Conservation (phyloP, 1,140 invertebrate genomes). For the Cotesia vestalis region DNA sequence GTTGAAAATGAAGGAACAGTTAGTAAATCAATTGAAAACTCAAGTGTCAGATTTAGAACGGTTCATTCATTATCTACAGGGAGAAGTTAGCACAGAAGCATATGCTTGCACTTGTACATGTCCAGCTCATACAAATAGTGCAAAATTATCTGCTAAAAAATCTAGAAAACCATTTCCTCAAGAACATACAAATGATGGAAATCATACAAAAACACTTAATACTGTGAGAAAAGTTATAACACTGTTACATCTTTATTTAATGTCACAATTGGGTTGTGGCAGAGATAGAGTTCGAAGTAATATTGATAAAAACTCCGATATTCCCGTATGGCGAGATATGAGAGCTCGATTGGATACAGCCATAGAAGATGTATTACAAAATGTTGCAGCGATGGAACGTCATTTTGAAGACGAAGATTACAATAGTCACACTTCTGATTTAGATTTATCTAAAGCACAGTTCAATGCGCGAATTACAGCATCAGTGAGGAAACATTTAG, state of each 20-base stretch:
- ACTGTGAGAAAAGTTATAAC: constrained; percentile 86
- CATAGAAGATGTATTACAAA: constrained; percentile 80
- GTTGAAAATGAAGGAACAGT: constrained; percentile 94
- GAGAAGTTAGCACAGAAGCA: constrained; percentile 68
- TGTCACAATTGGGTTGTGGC: constrained; percentile 90
- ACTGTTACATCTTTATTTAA: constrained; percentile 90
- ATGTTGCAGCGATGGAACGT: constrained; percentile 67
- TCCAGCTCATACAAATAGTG: constrained; percentile 67
- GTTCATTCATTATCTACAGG: constrained; percentile 96
- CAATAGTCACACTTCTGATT: constrained; percentile 72
- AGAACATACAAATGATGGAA: constrained; percentile 51
- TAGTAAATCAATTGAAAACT: constrained; percentile 93
- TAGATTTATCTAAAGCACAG: constrained; percentile 67
- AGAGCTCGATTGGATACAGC: constrained; percentile 92
- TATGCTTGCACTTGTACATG: constrained; percentile 72
- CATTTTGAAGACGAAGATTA: constrained; percentile 57
- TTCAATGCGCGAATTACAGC: constrained; percentile 81
- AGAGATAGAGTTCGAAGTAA: constrained; percentile 78
- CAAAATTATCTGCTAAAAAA: constrained; percentile 46
- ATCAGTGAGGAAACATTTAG: constrained; percentile 90
- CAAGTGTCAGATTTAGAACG: constrained; percentile 97
- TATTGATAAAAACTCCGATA: constrained; percentile 74
- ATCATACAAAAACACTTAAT: constrained; percentile 69
- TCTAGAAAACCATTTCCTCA: constrained; percentile 54
- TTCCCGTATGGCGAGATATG: constrained; percentile 76